These are phyloP conservation scores for Apteryx mantelli DNA, from an alignment of 2,113 vertebrate genomes.

Conservation along the genomic window DNA sequence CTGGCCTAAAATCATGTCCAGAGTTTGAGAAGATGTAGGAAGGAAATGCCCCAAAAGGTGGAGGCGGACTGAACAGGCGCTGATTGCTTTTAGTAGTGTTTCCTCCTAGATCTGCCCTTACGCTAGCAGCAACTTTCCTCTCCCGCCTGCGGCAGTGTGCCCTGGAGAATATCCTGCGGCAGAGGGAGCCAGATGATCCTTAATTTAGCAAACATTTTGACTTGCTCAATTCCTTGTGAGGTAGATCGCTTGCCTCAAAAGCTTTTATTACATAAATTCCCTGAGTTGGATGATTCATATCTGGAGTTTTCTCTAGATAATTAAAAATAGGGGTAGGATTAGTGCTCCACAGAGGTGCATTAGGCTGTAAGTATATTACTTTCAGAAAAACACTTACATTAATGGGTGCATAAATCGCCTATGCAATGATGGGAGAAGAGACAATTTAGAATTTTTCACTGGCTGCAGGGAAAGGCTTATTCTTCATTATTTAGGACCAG, in stretches of 20 bases:
- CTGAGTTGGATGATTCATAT: conserved; percentile 32
- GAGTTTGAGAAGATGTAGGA: background rate
- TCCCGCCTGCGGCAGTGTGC: background rate
- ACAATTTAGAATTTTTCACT: conserved; percentile 31
- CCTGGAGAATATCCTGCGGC: background rate
- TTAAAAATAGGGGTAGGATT: conserved; percentile 53
- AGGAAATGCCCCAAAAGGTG: background rate
- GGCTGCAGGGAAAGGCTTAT: background rate
- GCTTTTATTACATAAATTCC: conserved; percentile 58
- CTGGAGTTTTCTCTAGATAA: conserved; percentile 55
- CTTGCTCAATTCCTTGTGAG: background rate
- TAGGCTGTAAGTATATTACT: conserved; percentile 50
- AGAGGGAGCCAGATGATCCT: background rate
- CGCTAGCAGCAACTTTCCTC: background rate
- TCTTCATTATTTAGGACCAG: conserved; percentile 7
- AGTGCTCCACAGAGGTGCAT: conserved; percentile 58
- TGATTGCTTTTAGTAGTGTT: background rate
- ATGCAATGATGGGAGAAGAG: conserved; percentile 30
- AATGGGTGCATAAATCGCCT: conserved; percentile 57
- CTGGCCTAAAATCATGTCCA: background rate
- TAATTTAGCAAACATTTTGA: conserved; percentile 31
- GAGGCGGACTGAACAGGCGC: background rate
- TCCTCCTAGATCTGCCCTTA: background rate
- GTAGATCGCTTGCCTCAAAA: conserved; percentile 18
- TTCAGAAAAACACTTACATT: conserved; percentile 57